phyloP scores from a whole-genome alignment of 2,888 invertebrate species.

The Timandra comae region DNA sequence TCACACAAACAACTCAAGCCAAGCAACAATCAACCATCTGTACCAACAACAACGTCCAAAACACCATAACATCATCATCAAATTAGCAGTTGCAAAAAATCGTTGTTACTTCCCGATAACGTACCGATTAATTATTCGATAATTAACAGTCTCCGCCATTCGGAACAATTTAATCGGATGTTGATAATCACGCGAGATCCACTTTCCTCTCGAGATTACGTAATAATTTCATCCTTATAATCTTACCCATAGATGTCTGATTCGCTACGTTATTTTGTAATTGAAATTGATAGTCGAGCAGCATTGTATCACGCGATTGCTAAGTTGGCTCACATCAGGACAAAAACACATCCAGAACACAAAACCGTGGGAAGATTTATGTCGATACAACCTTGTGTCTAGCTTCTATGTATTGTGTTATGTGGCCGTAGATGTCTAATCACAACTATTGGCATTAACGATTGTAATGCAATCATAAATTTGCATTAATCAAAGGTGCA shows the following conservation, averaged over 20 bases:
- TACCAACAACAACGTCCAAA: too few species aligned
- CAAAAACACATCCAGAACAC: conserved; percentile 34
- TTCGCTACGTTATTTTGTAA: conserved; percentile 17
- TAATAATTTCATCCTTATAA: conserved; percentile 12
- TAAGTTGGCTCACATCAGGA: conserved; percentile 28
- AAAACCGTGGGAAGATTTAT: conserved; percentile 36
- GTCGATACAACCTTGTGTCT: conserved; percentile 17
- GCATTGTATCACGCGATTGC: conserved; percentile 43
- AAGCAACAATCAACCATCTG: conserved; percentile 7
- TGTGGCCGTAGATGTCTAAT: too few species aligned
- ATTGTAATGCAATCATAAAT: too few species aligned
- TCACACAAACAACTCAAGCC: conserved; percentile 6
- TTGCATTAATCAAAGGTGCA: too few species aligned
- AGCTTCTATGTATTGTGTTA: too few species aligned
- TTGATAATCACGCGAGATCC: conserved; percentile 26
- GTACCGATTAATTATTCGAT: conserved; percentile 31
- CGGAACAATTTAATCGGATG: conserved; percentile 26
- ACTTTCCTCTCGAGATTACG: conserved; percentile 24
- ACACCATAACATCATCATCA: neutral
- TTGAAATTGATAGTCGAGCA: conserved; percentile 32
- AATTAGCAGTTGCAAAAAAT: conserved; percentile 15
- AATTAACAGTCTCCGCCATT: conserved; percentile 26
- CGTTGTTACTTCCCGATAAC: conserved; percentile 16
- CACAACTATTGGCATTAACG: too few species aligned
- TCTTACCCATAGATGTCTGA: conserved; percentile 17